Base-by-base conservation (phyloP, 2,888 invertebrate genomes). In the Sphaerophoria taeniata region DNA sequence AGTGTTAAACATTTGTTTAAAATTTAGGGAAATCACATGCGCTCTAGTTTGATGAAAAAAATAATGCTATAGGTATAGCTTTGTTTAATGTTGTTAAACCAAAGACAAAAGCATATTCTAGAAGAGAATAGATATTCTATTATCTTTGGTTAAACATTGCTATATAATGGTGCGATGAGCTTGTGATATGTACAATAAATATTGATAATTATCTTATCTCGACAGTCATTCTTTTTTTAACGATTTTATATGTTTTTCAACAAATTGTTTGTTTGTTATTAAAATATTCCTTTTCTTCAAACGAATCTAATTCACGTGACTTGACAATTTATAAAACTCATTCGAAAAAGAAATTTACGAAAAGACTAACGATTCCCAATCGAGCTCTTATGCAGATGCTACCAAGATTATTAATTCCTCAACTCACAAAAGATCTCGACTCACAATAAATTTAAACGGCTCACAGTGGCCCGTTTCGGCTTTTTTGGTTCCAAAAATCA, bases 391-490 rank as follows among this genome's bases (percentile, higher is more conserved):
- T 2, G 24, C 24, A 24, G 24, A 24, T 24, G 24, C 24, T 24
- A 24, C 24, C 24, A 24, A 24, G 1, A 24, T 24, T 2, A 24
- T 24, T 24, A 24, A 24, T 24, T 24, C 24, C 24, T 24, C 24
- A 24, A 24, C 24, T 24, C 24, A 24, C 24, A 24, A 24, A 83
- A 58, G 43, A 74, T 73, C 65, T 78, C 56, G 11, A 58, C 69
- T 74, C 78, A 74, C 45, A 69, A 53, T 33, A 74, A 39, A 83
- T 74, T 83, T 65, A 78, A 78, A 83, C 24, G 65, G 74, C 36
- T 60, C n/a, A n/a, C n/a, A n/a, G n/a, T n/a, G n/a, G n/a, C n/a
- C n/a, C n/a, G n/a, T n/a, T n/a, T n/a, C n/a, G n/a, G n/a, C n/a
- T n/a, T n/a, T n/a, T n/a, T n/a, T n/a, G n/a, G n/a, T n/a, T n/a